Evolutionary conservation across 2,113 vertebrate species (phyloP).

Genomic region (Podocnemis expansa): DNA sequence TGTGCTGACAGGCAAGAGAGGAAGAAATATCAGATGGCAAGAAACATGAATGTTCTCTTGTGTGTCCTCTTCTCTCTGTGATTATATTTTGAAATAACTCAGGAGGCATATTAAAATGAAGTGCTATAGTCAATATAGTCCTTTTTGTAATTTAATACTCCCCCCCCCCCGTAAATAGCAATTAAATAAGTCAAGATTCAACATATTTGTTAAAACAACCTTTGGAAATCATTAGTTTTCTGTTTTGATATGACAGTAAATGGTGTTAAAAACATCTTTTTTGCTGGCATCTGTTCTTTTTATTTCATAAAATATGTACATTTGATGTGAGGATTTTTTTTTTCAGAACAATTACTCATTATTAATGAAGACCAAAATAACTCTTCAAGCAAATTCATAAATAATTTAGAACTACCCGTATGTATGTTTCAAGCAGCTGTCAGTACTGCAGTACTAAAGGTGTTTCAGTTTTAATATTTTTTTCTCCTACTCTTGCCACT

Average conservation of each 20-base stretch:
- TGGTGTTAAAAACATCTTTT: slow-evolving; percentile 30
- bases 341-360: slow-evolving; percentile 59
- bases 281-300: slow-evolving; percentile 47
- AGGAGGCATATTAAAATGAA: slow-evolving; percentile 1
- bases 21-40: background rate
- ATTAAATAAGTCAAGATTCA: background rate
- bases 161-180: background rate
- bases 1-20: background rate
- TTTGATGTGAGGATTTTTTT: slow-evolving; percentile 39
- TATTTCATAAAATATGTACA: slow-evolving; percentile 34
- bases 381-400: slow-evolving; percentile 43
- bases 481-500: slow-evolving; percentile 15
- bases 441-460: background rate
- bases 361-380: slow-evolving; percentile 69
- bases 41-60: slow-evolving; percentile 17
- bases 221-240: background rate
- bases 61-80: background rate
- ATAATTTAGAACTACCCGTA: slow-evolving; percentile 70
- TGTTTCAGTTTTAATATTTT: slow-evolving; percentile 29
- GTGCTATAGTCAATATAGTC: background rate
- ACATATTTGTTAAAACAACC: slow-evolving; percentile 1
- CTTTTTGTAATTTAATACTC: slow-evolving; percentile 5
- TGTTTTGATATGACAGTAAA: background rate
- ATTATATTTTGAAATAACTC: background rate
- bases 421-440: slow-evolving; percentile 52